Evolutionary conservation across 2,888 invertebrate species (phyloP), one percentile per base, ranked within the genome.

Genomic region (Perdita meconis): DNA sequence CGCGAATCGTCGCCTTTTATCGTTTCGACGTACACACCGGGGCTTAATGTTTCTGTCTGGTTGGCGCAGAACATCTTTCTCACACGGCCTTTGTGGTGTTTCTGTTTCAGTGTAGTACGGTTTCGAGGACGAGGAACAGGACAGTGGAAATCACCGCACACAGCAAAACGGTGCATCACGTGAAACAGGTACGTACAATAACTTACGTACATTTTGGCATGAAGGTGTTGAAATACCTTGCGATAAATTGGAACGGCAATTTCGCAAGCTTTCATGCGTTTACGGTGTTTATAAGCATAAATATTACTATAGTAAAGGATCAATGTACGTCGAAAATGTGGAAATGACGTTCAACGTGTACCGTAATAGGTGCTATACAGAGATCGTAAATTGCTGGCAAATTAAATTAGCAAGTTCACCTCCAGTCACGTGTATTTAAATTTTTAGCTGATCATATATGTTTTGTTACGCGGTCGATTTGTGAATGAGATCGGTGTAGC

Each of bases 51-150:
- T 71, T 66, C 71, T 60, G 44, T 42, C 16, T 42, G 34, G 10
- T 8, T 24, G 44, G 36, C 19, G 13, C 40, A 34, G n/a, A 36
- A 19, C 13, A 8, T 38, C 10, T 4, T 50, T 40, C 63, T 53
- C 16, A 65, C 42, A 10, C 8, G 47, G 16, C 6, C 63, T 1
- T 30, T 38, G 5, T 16, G 40, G 12, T 50, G 6, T 67, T 76
- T 80, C 42, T 80, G 74, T 84, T 83, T 61, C 78, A 83, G 82
- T 82, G 84, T 83, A 84, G 80, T 72, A 53, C 74, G 51, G 66
- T 64, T 42, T 69, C 68, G 36, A 66, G 65, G 36, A 56, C 47
- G 57, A 78, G 73, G 24, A 66, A 66, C 55, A 61, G 19, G 56
- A 59, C 50, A 36, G 44, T 56, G 69, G 40, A 59, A 53, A 75